phyloP scores from a whole-genome alignment of 2,113 vertebrate species.

The Alaudala cheleensis region DNA sequence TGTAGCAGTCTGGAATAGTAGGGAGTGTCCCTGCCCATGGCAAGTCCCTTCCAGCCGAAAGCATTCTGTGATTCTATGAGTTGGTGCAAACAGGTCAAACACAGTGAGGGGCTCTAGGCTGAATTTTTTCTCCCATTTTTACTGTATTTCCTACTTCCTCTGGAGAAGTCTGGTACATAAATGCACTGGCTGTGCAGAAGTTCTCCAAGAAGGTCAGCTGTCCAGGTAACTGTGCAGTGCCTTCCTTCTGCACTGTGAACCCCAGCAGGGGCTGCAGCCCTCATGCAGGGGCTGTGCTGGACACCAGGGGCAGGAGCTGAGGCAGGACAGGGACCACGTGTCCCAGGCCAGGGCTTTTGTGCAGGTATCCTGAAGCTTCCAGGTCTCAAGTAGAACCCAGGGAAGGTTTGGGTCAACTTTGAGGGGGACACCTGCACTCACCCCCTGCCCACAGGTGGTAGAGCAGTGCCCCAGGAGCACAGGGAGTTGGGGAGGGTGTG shows the following conservation, averaged over 20 bases:
- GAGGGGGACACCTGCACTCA: background rate
- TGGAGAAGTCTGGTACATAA: background rate
- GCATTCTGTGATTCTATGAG: background rate
- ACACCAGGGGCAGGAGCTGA: background rate
- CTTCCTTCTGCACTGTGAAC: background rate
- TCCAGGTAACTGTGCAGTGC: too few relatives aligned
- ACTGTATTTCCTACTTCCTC: background rate
- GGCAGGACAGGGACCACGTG: fast-evolving
- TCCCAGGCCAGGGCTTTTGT: background rate
- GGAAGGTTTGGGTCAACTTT: background rate
- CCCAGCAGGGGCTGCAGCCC: background rate
- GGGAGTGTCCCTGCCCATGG: background rate
- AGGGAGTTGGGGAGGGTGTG: background rate
- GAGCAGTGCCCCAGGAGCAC: background rate
- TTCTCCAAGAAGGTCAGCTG: background rate
- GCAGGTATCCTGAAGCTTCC: background rate
- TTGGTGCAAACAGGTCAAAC: background rate
- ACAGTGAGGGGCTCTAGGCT: background rate
- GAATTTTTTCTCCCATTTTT: background rate
- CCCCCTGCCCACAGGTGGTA: fast-evolving
- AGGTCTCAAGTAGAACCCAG: background rate
- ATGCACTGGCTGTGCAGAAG: background rate
- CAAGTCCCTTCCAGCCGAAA: background rate
- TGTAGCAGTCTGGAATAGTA: background rate
- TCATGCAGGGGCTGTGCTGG: background rate